Base-by-base conservation (phyloP, 2,113 vertebrate genomes). In the Pseudonaja textilis region DNA sequence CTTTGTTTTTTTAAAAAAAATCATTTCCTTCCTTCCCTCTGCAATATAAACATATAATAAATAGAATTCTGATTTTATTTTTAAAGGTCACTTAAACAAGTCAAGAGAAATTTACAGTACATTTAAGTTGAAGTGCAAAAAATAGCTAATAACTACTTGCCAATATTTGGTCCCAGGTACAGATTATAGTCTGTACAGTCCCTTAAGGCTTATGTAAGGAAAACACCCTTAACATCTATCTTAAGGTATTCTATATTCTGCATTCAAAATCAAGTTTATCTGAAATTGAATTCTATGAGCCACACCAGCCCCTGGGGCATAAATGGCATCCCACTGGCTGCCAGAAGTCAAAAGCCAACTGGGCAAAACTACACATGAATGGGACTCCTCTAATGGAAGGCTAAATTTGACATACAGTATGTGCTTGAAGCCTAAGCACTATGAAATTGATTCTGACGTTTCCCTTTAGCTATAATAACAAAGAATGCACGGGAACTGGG, bases 41-140 rank as follows among this genome's bases (percentile, higher is more conserved):
- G 91, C 95, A 96, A 95, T 93, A 96, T 93, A 96, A 97, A 96
- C 97, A 96, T 95, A 96, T 47, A 97, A 98, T 98, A 98, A 98
- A 98, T 98, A 98, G 93, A 96, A 96, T 94, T 97, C 96, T 96
- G 95, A 97, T 97, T 97, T 57, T 52, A 29, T 50, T 81, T 97
- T 95, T 97, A 98, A 98, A 92, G 98, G 98, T 98, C 98, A 98
- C 98, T 98, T 98, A 96, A 97, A 98, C 96, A 96, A 97, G 96
- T 97, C 97, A 97, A 97, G 97, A 97, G 95, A 96, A 89, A 96
- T 95, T 97, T 97, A 98, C 11, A 98, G 97, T 98, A 98, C 97
- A 69, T 96, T 97, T 97, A 97, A 96, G 95, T 97, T 97, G 96
- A 97, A 98, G 98, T 98, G 97, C 98, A 98, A 98, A 98, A 97